Conservation (phyloP, 2,113 vertebrate genomes). For the Plecotus auritus region DNA sequence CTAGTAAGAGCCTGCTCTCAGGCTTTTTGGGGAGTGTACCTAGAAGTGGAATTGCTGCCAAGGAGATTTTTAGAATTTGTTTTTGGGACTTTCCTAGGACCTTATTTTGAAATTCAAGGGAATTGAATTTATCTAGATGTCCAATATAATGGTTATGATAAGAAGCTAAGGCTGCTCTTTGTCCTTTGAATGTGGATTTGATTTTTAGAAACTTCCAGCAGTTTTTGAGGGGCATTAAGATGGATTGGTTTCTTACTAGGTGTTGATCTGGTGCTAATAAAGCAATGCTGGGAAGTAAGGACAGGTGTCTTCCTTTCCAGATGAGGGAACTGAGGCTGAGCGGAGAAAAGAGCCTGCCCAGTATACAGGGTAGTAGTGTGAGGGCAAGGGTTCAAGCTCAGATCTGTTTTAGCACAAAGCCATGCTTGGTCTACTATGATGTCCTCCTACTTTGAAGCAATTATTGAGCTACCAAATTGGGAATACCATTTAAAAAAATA, state of each 20-base stretch:
- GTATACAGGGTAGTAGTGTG: neutral
- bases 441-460: neutral
- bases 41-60: neutral
- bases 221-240: neutral
- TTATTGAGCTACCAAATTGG: neutral
- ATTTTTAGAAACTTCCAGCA: slow-evolving; percentile 8
- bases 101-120: neutral
- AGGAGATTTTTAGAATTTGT: neutral
- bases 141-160: no score
- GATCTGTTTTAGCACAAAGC: neutral
- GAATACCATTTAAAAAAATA: neutral
- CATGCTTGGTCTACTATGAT: neutral
- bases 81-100: neutral
- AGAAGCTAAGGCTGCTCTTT: neutral
- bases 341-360: neutral
- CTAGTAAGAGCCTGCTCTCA: neutral
- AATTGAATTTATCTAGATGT: no score
- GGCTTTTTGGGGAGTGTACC: neutral
- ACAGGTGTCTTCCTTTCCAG: neutral
- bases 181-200: neutral
- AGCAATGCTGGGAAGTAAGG: neutral
- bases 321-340: neutral
- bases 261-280: neutral
- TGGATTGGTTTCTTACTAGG: neutral
- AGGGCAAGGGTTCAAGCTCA: neutral